phyloP scores from a whole-genome alignment of 1,140 invertebrate species.

The Aphelenchoides fujianensis region DNA sequence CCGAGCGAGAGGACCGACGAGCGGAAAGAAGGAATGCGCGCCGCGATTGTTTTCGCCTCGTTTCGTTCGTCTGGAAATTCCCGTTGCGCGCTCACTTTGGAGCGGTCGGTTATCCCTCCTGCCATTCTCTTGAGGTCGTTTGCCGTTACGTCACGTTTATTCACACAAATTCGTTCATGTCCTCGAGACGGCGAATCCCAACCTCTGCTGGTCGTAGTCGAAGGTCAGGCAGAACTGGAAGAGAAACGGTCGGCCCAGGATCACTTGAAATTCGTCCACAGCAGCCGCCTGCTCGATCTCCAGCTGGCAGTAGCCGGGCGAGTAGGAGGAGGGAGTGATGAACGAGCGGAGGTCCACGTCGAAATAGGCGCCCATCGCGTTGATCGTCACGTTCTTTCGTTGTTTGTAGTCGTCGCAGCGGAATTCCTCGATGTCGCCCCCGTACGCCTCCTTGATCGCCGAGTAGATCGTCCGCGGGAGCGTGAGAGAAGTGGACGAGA shows the following conservation, averaged over 20 bases:
- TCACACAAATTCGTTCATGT: too few relatives aligned
- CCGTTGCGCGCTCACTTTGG: too few relatives aligned
- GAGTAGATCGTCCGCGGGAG: background rate
- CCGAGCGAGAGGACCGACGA: too few relatives aligned
- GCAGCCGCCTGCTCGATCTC: background rate
- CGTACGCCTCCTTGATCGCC: background rate
- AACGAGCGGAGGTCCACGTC: background rate
- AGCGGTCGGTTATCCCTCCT: too few relatives aligned
- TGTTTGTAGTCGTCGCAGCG: background rate
- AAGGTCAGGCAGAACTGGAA: background rate
- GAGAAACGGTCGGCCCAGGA: background rate
- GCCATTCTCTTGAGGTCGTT: too few relatives aligned
- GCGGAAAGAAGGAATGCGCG: too few relatives aligned
- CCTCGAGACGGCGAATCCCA: background rate
- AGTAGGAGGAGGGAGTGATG: background rate
- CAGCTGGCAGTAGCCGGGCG: background rate
- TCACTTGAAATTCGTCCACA: background rate
- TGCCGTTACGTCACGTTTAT: too few relatives aligned
- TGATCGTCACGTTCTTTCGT: background rate
- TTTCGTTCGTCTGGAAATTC: too few relatives aligned
- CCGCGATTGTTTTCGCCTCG: too few relatives aligned
- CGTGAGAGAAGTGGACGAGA: background rate
- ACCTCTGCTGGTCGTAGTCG: background rate
- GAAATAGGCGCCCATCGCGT: background rate
- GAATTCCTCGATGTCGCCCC: background rate